Conservation (phyloP, 2,113 vertebrate genomes). For the Todiramphus saurophagus region DNA sequence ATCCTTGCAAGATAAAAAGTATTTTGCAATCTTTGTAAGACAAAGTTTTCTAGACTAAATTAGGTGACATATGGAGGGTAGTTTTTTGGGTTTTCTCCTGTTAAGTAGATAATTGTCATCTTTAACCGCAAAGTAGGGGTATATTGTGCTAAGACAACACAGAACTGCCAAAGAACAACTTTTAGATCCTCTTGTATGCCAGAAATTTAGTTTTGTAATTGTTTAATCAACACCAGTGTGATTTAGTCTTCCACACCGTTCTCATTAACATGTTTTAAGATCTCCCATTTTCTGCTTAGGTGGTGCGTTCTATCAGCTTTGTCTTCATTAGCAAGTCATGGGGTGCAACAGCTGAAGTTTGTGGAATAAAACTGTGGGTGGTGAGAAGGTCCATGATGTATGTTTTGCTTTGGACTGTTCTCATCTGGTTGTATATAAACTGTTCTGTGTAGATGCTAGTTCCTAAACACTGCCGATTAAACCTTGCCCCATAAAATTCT, state of each 20-base stretch:
- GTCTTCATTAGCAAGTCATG: neutral
- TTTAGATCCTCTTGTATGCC: neutral
- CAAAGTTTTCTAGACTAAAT: neutral
- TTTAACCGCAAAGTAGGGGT: neutral
- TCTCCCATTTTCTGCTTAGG: neutral
- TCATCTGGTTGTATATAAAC: neutral
- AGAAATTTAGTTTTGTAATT: neutral
- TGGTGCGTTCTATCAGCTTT: neutral
- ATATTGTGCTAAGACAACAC: neutral
- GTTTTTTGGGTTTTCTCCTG: neutral
- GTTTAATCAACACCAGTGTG: neutral
- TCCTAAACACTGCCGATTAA: neutral
- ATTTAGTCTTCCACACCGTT: neutral
- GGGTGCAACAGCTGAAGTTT: neutral
- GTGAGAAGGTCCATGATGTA: neutral
- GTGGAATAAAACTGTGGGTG: neutral
- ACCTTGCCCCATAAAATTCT: neutral
- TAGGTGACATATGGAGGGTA: neutral
- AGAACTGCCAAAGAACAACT: neutral
- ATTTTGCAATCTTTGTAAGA: neutral
- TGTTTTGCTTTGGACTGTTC: neutral
- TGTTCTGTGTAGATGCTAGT: neutral
- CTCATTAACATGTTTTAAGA: neutral
- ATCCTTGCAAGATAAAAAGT: neutral
- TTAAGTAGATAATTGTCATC: neutral